A percentile compares a stretch with the other conserved stretches of the same genome.
Evolutionary conservation across 2,797 vertebrate genomes (phyloP).

Genomic region (Valencia hispanica): DNA sequence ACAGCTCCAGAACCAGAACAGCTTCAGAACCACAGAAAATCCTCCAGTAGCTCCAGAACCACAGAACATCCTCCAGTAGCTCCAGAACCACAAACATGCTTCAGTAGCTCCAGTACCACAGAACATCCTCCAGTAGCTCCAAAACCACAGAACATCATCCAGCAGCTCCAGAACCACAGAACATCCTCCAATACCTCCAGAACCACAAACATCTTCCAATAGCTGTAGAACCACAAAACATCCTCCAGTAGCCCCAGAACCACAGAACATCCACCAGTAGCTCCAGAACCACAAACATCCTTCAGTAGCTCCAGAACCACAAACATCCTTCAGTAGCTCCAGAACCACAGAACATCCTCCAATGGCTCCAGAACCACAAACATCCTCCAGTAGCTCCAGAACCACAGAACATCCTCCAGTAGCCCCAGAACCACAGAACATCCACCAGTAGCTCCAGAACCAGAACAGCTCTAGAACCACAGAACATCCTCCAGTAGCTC

Average conservation of each 20-base stretch:
- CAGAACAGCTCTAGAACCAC: no score
- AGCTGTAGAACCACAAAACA: background rate
- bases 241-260: background rate
- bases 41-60: no score
- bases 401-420: background rate
- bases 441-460: no score
- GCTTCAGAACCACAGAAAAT: background rate
- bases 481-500: background rate
- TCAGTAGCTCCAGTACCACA: no score
- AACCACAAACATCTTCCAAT: no score
- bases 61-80: background rate
- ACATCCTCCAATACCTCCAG: background rate
- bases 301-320: no score
- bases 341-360: background rate
- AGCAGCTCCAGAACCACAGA: background rate
- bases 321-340: background rate
- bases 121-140: background rate
- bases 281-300: no score
- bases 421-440: no score
- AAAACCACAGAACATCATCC: no score
- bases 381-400: background rate
- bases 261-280: background rate
- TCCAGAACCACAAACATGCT: no score
- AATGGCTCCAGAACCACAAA: background rate
- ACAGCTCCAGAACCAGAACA: background rate